A percentile compares a stretch with the other conserved stretches of the same genome.
Conservation (phyloP, 2,888 invertebrate species). For the Cristatella mucedo region DNA sequence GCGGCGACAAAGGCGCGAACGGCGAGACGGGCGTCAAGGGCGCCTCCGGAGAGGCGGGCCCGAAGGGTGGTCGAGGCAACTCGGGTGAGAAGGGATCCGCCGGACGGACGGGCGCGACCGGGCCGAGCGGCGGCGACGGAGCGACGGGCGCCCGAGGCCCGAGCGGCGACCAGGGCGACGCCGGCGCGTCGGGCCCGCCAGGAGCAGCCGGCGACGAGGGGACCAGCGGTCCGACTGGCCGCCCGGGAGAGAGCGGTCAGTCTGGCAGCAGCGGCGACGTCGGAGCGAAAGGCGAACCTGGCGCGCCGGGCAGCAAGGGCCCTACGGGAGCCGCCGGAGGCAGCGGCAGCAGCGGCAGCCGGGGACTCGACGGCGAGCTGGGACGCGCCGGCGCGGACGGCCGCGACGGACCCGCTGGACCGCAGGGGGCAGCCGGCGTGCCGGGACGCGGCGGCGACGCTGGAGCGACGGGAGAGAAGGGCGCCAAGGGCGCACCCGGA, state of each 20-base stretch:
- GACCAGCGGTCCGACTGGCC: conserved; percentile 6
- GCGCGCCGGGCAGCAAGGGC: not conserved
- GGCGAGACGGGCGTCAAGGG: too few relatives aligned
- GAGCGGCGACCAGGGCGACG: conserved; percentile 1
- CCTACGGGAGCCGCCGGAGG: not conserved
- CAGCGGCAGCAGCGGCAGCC: too few relatives aligned
- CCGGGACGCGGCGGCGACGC: conserved; percentile 6
- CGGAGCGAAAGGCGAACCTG: conserved; percentile 5
- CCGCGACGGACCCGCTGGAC: not conserved
- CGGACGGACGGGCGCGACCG: conserved; percentile 5
- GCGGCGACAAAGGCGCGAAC: too few relatives aligned
- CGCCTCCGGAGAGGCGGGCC: too few relatives aligned
- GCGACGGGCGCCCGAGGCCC: conserved; percentile 7
- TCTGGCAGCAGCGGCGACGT: conserved; percentile 7
- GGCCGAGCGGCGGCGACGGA: conserved; percentile 3
- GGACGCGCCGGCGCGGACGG: conserved; percentile 11
- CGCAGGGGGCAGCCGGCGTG: too few relatives aligned
- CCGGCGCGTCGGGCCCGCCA: conserved; percentile 7
- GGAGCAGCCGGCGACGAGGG: conserved; percentile 9
- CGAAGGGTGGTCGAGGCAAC: too few relatives aligned
- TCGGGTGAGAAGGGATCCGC: conserved; percentile 8
- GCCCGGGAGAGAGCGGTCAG: conserved; percentile 5
- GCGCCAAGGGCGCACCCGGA: conserved; percentile 4
- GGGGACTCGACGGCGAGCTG: conserved; percentile 12
- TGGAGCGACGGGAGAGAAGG: conserved; percentile 1